Evolutionary conservation across 2,888 invertebrate species (phyloP).

Genomic region (Meloe dianella): DNA sequence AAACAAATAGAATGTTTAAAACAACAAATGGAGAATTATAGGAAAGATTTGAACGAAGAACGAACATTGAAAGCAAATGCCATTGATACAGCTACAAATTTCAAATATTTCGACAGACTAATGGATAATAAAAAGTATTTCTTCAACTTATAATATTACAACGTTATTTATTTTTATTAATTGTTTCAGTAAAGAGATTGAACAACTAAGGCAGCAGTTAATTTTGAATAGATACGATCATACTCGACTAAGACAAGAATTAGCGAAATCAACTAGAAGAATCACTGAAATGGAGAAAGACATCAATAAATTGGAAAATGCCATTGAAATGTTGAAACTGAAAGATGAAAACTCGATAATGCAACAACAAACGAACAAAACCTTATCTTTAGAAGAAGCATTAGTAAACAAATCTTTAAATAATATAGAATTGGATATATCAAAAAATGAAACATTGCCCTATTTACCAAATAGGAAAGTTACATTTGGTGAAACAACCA

Average conservation of each 20-base stretch:
- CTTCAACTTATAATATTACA: neutral
- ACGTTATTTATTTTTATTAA: neutral
- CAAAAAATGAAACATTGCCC: too few species aligned
- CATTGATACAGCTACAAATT: neutral
- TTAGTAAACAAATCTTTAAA: neutral
- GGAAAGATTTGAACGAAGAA: conserved; percentile 29
- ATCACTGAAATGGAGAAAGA: conserved; percentile 8
- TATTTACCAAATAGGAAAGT: too few species aligned
- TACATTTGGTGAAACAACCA: too few species aligned
- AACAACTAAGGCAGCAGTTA: conserved; percentile 15
- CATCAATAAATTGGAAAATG: conserved; percentile 13
- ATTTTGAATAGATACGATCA: neutral
- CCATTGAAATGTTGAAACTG: neutral
- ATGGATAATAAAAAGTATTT: conserved; percentile 17
- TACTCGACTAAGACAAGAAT: conserved; percentile 10
- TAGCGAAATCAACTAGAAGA: conserved; percentile 10
- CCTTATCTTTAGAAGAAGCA: neutral
- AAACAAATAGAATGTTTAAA: conserved; percentile 25
- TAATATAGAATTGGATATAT: neutral
- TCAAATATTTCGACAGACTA: conserved; percentile 14
- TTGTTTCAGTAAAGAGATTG: conserved; percentile 20
- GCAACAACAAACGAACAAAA: neutral
- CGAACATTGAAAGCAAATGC: neutral
- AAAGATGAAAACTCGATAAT: neutral
- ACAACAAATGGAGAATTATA: conserved; percentile 27